phyloP scores from a whole-genome alignment of 2,113 vertebrate genomes.

The Columba janthina region DNA sequence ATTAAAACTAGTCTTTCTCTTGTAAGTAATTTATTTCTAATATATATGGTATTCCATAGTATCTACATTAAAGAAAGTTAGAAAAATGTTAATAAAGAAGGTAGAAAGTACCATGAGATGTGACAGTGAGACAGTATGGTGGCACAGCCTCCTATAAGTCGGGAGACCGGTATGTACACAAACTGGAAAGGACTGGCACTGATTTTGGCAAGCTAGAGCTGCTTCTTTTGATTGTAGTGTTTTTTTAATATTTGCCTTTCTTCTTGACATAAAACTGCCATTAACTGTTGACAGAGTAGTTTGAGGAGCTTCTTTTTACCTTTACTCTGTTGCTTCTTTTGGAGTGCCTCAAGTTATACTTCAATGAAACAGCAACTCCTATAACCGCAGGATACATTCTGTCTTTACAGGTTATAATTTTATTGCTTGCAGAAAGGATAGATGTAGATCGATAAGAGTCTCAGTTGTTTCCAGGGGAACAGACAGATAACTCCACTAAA shows the following conservation, averaged over 20 bases:
- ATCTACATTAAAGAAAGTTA: background rate
- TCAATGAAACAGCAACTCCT: background rate
- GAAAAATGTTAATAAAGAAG: background rate
- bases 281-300: background rate
- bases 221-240: background rate
- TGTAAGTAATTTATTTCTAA: background rate
- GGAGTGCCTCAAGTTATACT: background rate
- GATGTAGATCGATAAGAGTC: background rate
- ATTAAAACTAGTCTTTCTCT: background rate
- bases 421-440: background rate
- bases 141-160: background rate
- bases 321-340: background rate
- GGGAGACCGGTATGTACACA: background rate
- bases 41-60: background rate
- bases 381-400: background rate
- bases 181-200: background rate
- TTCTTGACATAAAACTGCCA: background rate
- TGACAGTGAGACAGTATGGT: accelerated
- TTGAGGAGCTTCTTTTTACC: background rate
- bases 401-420: background rate
- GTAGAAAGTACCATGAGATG: background rate
- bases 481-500: background rate
- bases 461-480: background rate
- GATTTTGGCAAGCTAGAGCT: background rate
- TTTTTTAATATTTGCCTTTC: background rate